These are phyloP conservation scores for Tokudaia muenninki DNA, from an alignment of 2,797 vertebrate genomes.

Conservation along the genomic window DNA sequence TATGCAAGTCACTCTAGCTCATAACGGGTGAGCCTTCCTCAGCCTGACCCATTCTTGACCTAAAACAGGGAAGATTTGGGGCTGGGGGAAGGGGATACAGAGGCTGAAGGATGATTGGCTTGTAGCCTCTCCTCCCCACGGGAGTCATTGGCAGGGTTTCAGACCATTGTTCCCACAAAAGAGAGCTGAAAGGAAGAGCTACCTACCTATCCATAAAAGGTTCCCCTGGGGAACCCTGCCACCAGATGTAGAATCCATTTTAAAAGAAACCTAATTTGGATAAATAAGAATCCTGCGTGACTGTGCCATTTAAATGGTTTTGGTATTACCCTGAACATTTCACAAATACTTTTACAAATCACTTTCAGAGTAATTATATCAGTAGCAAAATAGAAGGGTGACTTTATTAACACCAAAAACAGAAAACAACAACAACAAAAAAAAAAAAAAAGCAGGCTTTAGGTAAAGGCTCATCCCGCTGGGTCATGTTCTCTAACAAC, in stretches of 20 bases:
- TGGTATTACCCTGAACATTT: constrained; percentile 19
- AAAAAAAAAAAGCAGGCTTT: background rate
- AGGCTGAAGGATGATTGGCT: constrained; percentile 27
- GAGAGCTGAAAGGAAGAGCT: constrained; percentile 46
- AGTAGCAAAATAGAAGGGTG: constrained; percentile 17
- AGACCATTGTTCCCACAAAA: constrained; percentile 57
- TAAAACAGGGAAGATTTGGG: background rate
- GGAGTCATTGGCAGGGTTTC: constrained; percentile 11
- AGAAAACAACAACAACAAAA: too few species aligned
- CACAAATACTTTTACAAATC: constrained; percentile 53
- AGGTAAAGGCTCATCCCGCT: constrained; percentile 67
- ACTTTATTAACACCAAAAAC: constrained; percentile 50
- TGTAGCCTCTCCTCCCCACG: background rate
- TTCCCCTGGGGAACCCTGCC: constrained; percentile 59
- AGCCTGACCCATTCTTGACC: background rate
- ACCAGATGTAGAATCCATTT: constrained; percentile 72
- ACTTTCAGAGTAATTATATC: constrained; percentile 15
- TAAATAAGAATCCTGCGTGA: constrained; percentile 61
- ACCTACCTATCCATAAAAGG: constrained; percentile 57
- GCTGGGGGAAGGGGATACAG: background rate
- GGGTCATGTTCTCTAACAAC: constrained; percentile 54
- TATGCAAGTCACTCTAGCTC: background rate
- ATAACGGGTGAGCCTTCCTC: background rate
- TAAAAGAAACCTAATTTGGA: constrained; percentile 79
- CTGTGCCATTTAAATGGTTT: constrained; percentile 60